Evolutionary conservation across 2,113 vertebrate species (phyloP), one percentile per base, ranked within the genome.

Genomic region (Muntiacus reevesi): DNA sequence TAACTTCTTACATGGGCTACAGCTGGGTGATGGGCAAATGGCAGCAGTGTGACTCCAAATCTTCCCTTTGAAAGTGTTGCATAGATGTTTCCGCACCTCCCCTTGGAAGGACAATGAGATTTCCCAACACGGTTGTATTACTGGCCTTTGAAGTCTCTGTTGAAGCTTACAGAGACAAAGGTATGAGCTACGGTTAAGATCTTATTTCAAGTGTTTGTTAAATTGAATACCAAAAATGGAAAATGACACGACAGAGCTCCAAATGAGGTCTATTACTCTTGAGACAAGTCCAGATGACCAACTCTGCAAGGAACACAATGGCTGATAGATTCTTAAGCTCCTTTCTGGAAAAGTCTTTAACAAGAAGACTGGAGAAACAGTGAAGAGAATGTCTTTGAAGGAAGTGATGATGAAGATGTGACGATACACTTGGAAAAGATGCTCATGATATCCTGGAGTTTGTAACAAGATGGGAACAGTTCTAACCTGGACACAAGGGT

Each of bases 161-260:
- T 13, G 25, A 92, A 84, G 91, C 25, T 87, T 64, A 87, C 19
- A 71, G 83, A 95, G 71, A 62, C 15, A 36, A 67, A 82, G 76
- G 60, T 27, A 21, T 40, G 15, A 57, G 30, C 7, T 67, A 45
- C 47, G 19, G 5, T n/a, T 50, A 43, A 57, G 76, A 67, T 43
- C 8, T 23, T 84, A 13, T 25, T 50, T 91, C 57, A 84, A 54
- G 21, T 2, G 8, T 89, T 36, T 59, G 87, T 52, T 94, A n/a
- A 95, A 25, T 6, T 30, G 33, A 90, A 82, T 78, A 78, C 6
- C 25, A 36, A 47, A 91, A 71, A 67, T 36, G 27, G 86, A 81
- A 93, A 93, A 93, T 19, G 57, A 67, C 3, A 86, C 0, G 16
- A 36, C 28, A 67, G 5, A 10, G 9, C 9, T 71, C 40, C 57